phyloP scores from a whole-genome alignment of 2,888 invertebrate species.

The Andrena bicolor region DNA sequence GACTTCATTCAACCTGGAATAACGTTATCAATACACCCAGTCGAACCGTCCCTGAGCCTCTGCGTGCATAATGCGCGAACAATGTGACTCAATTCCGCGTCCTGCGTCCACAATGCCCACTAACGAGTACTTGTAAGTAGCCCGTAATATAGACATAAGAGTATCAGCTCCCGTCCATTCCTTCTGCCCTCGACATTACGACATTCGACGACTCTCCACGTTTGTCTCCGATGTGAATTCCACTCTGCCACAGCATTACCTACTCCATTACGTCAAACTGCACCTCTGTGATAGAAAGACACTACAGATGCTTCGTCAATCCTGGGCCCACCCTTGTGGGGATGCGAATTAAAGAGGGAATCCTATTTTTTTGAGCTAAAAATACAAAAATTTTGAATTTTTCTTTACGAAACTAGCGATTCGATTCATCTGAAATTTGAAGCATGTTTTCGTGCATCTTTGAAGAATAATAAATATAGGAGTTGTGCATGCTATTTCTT shows the following conservation, averaged over 20 bases:
- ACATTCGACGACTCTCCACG: not conserved
- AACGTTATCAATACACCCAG: slow-evolving; percentile 34
- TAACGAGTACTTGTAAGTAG: slow-evolving; percentile 23
- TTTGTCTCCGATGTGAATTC: not conserved
- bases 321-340: too few relatives aligned
- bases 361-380: too few relatives aligned
- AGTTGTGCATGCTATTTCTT: too few relatives aligned
- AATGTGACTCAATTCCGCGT: slow-evolving; percentile 38
- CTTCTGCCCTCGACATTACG: slow-evolving; percentile 1
- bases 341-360: too few relatives aligned
- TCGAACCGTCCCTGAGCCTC: slow-evolving; percentile 11
- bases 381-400: too few relatives aligned
- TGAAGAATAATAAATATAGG: too few relatives aligned
- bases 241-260: not conserved
- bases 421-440: too few relatives aligned
- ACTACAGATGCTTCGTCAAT: not conserved
- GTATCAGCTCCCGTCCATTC: slow-evolving; percentile 1
- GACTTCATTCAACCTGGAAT: not conserved
- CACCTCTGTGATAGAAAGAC: not conserved
- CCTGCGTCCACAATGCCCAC: slow-evolving; percentile 43
- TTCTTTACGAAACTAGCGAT: too few relatives aligned
- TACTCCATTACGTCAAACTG: not conserved
- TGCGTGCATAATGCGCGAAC: slow-evolving; percentile 51
- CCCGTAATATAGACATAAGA: slow-evolving; percentile 24
- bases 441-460: too few relatives aligned